Evolutionary conservation across 1,140 invertebrate genomes (phyloP), one percentile per base, ranked within the genome.

Genomic region (Bactericera cockerelli): DNA sequence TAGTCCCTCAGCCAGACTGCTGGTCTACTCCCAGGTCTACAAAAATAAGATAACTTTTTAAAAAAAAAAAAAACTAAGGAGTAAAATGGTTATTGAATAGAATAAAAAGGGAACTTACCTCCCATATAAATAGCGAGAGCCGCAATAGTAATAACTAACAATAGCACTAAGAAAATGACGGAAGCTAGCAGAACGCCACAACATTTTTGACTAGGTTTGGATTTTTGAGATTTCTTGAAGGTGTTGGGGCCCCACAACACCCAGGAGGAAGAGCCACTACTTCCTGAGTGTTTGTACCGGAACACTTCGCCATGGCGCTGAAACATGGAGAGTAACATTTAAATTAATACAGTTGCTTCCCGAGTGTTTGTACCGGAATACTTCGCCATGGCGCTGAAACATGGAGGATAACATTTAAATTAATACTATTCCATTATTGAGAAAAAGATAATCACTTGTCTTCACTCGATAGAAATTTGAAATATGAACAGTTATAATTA

Each of bases 101-200:
- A n/a, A n/a, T n/a, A n/a, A n/a, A 36, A 10, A 36, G 10, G 33
- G 16, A 36, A 75, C 63, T 76, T 75, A 80, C 79, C 77, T 65
- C 84, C 84, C 77, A 87, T 82, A 72, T 86, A 88, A 56, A 87
- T 75, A 26, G 83, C 84, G 1, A 87, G 74, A 28, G 81, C 84
- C 1, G 83, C 83, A 21, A 87, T 82, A 0, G 80, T 80, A 3
- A 86, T 70, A 36, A 86, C 76, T 13, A 85, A 81, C 19, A 87
- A 49, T n/a, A 53, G 22, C 42, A 60, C 28, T 14, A 56, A 19
- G 33, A 60, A 60, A 14, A 56, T 49, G 22, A 49, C 73, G 64
- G 42, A 66, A 59, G 16, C 57, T 42, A 59, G 60, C 42, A 49
- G 22, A 6, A 49, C 22, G n/a, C 42, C n/a, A 49, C 42, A 49